A percentile compares a stretch with the other conserved stretches of the same genome.
Conservation (phyloP, 64 coral and sea anemone genomes). For the Actinia tenebrosa region DNA sequence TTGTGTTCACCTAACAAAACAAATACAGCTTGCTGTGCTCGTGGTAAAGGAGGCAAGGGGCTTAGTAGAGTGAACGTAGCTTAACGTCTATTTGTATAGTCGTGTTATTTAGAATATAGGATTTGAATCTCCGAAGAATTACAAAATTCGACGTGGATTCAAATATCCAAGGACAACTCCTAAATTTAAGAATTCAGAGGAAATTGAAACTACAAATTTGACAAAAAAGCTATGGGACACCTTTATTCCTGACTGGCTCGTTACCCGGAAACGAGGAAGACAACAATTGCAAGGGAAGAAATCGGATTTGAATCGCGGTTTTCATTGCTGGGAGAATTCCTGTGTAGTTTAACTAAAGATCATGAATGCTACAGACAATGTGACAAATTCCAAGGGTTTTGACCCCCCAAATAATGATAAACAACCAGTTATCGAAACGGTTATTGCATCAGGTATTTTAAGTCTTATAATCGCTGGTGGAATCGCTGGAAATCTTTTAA, state of each 20-base stretch:
- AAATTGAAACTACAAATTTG: too few relatives aligned
- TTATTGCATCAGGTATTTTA: conserved; percentile 38
- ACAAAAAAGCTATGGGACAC: too few relatives aligned
- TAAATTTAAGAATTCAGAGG: too few relatives aligned
- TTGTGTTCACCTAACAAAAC: not conserved
- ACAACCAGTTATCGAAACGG: not conserved
- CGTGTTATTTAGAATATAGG: too few relatives aligned
- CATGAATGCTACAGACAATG: not conserved
- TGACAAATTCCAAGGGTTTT: not conserved
- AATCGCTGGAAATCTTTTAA: conserved; percentile 47
- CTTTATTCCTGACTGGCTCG: too few relatives aligned
- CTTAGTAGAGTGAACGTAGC: too few relatives aligned
- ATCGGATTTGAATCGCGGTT: not conserved
- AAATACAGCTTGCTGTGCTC: not conserved
- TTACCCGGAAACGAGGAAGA: not conserved
- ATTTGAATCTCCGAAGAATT: too few relatives aligned
- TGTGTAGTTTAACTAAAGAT: not conserved
- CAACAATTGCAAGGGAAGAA: not conserved
- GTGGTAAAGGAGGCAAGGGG: too few relatives aligned
- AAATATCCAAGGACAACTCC: too few relatives aligned
- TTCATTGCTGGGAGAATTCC: too few relatives aligned
- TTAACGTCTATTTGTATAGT: too few relatives aligned
- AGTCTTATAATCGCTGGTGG: conserved; percentile 47
- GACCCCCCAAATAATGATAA: not conserved
- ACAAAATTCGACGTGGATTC: too few relatives aligned